These are phyloP conservation scores for Agonopterix heracliana DNA, from an alignment of 2,888 invertebrate species.

Conservation along the genomic window DNA sequence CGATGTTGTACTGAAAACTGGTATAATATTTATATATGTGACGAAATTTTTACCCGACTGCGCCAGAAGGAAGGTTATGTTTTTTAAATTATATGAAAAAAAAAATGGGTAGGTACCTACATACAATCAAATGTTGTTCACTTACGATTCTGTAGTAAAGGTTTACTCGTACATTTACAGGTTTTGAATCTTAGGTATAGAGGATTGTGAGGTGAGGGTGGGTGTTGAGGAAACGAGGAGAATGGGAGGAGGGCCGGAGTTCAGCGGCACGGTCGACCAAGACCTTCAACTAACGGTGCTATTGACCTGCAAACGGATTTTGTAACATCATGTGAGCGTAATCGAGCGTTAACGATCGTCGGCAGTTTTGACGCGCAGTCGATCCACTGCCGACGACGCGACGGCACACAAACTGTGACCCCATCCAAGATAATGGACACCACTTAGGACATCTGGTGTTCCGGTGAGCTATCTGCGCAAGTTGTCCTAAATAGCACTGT, in stretches of 20 bases:
- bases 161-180: too few relatives aligned
- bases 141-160: too few relatives aligned
- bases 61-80: too few relatives aligned
- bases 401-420: not conserved
- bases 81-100: too few relatives aligned
- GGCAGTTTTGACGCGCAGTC: not conserved
- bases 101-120: too few relatives aligned
- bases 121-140: too few relatives aligned
- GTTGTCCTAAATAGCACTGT: slow-evolving; percentile 43
- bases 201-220: too few relatives aligned
- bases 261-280: slow-evolving; percentile 30
- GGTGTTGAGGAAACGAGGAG: slow-evolving; percentile 11
- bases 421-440: not conserved
- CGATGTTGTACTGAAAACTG: too few relatives aligned
- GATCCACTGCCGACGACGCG: not conserved
- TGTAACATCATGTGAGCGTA: slow-evolving; percentile 29
- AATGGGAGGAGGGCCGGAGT: slow-evolving; percentile 25
- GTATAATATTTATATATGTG: too few relatives aligned
- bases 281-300: slow-evolving; percentile 56
- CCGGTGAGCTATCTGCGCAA: slow-evolving; percentile 16
- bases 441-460: not conserved
- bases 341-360: slow-evolving; percentile 27
- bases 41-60: too few relatives aligned
- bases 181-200: too few relatives aligned
- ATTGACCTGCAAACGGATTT: slow-evolving; percentile 48